Evolutionary conservation across 2,113 vertebrate species (phyloP), one percentile per base, ranked within the genome.

Genomic region (Brachionichthys hirsutus): DNA sequence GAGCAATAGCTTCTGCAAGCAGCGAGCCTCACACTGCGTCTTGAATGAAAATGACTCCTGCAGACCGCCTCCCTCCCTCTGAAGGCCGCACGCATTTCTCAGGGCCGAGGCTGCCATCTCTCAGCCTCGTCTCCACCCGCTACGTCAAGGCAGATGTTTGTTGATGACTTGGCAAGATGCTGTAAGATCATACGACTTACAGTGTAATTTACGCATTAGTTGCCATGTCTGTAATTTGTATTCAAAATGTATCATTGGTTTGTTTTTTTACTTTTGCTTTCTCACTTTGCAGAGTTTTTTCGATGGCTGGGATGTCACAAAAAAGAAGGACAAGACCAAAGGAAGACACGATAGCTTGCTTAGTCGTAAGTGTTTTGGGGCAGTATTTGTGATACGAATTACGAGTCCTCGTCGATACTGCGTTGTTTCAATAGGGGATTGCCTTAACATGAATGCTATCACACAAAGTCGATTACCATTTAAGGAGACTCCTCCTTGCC

Each of bases 281-380:
- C 14, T 78, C 10, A 54, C 14, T 73, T 66, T 59, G 40, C 86
- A 98, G 96, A 98, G 95, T 64, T 98, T 98, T 83, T 98, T 98
- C 63, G 93, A 97, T 63, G 93, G 93, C 77, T 96, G 95, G 94
- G 95, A 98, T 56, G 92, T 94, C 69, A 94, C 93, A 0, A 98
- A 97, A 82, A 98, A 96, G 90, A 98, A 96, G 74, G 94, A 96
- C 78, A 97, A 96, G 89, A 89, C 92, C 80, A 95, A 97, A 87
- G 92, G 92, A 18, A 88, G 94, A 47, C 84, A 90, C 0, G 89
- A 91, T 4, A 90, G 84, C 47, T 48, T 92, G 57, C 83, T 91
- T 1, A 86, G 78, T 45, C 84, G 91, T 92, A 48, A 90, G 90
- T 91, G 19, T 18, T 24, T 3, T 1, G 15, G 5, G 6, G n/a